phyloP scores from a whole-genome alignment of 2,797 vertebrate genomes.

The Sarcoramphus papa region DNA sequence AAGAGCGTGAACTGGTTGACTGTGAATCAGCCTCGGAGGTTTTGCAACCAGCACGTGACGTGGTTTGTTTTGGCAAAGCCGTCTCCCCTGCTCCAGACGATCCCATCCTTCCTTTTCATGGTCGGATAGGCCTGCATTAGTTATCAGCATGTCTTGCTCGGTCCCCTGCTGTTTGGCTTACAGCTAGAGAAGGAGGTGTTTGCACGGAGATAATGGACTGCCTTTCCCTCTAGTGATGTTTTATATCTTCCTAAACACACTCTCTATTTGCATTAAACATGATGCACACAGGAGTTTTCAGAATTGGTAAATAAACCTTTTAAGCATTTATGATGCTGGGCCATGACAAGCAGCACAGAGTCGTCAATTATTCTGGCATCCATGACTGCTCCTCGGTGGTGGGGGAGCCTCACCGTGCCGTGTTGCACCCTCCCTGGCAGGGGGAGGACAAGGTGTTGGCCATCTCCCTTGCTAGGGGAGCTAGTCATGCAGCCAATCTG shows the following conservation, averaged over 20 bases:
- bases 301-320: constrained; percentile 65
- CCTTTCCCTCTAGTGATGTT: constrained; percentile 42
- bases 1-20: not conserved
- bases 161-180: constrained; percentile 39
- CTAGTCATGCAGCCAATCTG: not conserved
- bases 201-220: constrained; percentile 18
- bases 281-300: constrained; percentile 18
- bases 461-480: not conserved
- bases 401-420: not conserved
- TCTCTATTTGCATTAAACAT: constrained; percentile 53
- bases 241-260: constrained; percentile 55
- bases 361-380: constrained; percentile 1
- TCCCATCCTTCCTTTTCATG: not conserved
- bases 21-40: not conserved
- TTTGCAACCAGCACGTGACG: not conserved
- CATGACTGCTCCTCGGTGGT: not conserved
- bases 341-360: not conserved
- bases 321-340: constrained; percentile 35
- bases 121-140: not conserved
- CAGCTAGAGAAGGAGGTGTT: constrained; percentile 35
- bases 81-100: not conserved
- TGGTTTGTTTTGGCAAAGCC: not conserved
- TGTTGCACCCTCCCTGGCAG: not conserved
- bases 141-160: constrained; percentile 24
- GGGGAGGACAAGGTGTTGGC: constrained; percentile 7